These are phyloP conservation scores for Muscicapa striata DNA, from an alignment of 2,797 vertebrate species.

Conservation along the genomic window DNA sequence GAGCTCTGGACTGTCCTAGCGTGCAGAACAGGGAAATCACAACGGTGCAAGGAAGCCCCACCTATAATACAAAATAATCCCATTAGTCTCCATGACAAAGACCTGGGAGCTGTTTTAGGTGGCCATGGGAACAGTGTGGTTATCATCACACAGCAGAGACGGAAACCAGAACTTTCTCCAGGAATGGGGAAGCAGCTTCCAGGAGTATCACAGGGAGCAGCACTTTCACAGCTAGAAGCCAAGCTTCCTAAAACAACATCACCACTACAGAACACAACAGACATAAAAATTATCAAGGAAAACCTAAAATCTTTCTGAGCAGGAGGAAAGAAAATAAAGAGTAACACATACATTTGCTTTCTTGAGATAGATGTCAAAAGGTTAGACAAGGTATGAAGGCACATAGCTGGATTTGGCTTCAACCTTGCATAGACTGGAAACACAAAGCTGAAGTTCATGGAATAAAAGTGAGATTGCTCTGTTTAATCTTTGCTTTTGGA, in stretches of 20 bases:
- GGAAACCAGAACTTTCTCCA: slow-evolving; percentile 7
- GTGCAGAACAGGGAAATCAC: neutral
- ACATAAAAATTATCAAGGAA: neutral
- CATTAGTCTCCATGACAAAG: neutral
- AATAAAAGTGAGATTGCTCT: neutral
- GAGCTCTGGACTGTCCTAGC: neutral
- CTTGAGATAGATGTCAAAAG: neutral
- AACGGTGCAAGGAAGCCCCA: neutral
- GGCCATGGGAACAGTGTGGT: slow-evolving; percentile 23
- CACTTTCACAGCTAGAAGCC: neutral
- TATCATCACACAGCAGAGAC: slow-evolving; percentile 24
- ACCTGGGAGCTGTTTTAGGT: slow-evolving; percentile 12
- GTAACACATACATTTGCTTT: neutral
- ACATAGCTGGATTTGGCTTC: neutral
- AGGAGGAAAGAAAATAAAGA: neutral
- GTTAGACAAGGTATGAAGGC: neutral
- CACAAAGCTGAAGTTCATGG: neutral
- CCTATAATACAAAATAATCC: slow-evolving; percentile 34
- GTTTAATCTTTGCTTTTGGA: neutral
- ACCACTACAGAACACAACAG: neutral
- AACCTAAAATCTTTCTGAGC: neutral
- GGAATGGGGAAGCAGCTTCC: neutral
- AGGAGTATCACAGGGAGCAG: neutral
- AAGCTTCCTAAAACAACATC: neutral
- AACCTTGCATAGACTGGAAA: neutral